These are phyloP conservation scores for Scortum barcoo DNA, from an alignment of 2,113 vertebrate species.

Conservation along the genomic window DNA sequence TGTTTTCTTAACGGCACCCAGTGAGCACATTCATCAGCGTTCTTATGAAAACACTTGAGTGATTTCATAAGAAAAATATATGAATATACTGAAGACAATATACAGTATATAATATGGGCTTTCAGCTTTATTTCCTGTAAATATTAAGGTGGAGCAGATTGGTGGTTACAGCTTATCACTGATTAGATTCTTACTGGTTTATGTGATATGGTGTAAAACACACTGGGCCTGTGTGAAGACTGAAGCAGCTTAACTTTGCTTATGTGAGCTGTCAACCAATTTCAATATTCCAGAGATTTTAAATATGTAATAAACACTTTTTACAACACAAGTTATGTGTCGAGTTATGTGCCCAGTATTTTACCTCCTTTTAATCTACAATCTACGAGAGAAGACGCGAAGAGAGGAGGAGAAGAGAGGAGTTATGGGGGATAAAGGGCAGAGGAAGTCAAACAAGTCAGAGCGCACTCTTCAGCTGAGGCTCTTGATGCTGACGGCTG, in stretches of 20 bases:
- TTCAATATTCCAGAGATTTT: neutral
- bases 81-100: neutral
- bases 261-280: neutral
- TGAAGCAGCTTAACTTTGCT: neutral
- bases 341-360: too few relatives aligned
- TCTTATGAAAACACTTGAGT: slow-evolving; percentile 8
- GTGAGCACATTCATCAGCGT: slow-evolving; percentile 5
- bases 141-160: neutral
- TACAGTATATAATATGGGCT: neutral
- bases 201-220: neutral
- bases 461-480: slow-evolving; percentile 19
- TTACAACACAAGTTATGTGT: too few relatives aligned
- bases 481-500: slow-evolving; percentile 55
- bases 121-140: neutral
- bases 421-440: slow-evolving; percentile 34
- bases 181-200: neutral
- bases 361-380: too few relatives aligned
- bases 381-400: neutral
- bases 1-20: neutral
- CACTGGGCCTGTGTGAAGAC: neutral
- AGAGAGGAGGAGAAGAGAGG: neutral
- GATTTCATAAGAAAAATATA: neutral
- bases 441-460: slow-evolving; percentile 61
- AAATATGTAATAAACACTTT: neutral
- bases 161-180: neutral